These are phyloP conservation scores for Lepilemur septentrionalis DNA, from an alignment of 2,797 vertebrate genomes.

Conservation along the genomic window DNA sequence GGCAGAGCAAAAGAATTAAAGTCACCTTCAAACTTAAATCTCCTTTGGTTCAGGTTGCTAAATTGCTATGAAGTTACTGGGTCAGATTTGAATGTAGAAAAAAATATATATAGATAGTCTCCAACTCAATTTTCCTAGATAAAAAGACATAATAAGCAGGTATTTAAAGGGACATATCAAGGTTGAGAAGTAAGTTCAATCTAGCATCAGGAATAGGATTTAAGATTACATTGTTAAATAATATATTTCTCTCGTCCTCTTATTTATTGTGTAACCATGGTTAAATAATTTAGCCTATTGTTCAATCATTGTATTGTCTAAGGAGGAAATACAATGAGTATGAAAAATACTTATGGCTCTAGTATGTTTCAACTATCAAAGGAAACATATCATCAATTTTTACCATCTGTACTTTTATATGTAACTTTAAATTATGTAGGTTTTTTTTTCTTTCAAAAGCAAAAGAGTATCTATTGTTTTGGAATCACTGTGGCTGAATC, in stretches of 20 bases:
- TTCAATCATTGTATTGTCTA: neutral
- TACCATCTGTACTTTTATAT: neutral
- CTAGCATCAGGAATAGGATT: neutral
- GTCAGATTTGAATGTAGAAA: neutral
- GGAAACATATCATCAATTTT: neutral
- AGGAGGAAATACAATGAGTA: neutral
- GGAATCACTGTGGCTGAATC: neutral
- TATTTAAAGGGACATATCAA: neutral
- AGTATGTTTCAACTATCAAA: neutral
- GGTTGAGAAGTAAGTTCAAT: neutral
- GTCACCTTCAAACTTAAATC: conserved; percentile 35
- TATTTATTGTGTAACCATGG: neutral
- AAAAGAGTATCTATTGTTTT: neutral
- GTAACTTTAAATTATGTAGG: neutral
- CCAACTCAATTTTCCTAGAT: neutral
- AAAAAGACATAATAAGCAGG: neutral
- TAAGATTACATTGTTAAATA: neutral
- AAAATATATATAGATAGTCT: neutral
- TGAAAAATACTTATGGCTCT: neutral
- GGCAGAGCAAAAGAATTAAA: conserved; percentile 18
- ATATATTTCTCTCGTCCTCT: neutral
- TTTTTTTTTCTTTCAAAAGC: neutral
- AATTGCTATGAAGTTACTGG: neutral
- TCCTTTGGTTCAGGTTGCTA: neutral
- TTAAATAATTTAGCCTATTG: neutral